A percentile compares a stretch with the other conserved stretches of the same genome.
These are phyloP conservation scores for Phenganax stokvisi DNA, from an alignment of 92 coral and sea anemone genomes.

Conservation along the genomic window DNA sequence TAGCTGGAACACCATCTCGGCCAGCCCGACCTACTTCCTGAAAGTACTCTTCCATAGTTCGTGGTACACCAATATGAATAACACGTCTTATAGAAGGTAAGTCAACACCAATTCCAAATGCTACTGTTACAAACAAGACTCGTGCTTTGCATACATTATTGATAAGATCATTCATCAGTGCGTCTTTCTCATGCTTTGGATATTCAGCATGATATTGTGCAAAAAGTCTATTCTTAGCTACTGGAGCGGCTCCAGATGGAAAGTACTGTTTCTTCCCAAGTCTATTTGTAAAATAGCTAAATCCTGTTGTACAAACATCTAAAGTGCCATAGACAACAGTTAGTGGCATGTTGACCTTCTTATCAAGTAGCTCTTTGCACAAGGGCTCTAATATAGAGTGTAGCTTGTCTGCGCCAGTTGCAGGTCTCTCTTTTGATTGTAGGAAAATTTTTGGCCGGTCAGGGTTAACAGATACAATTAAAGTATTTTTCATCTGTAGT, in stretches of 20 bases:
- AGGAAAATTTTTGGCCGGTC: slow-evolving; percentile 45
- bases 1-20: slow-evolving; percentile 52
- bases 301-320: slow-evolving; percentile 43
- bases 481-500: slow-evolving; percentile 33
- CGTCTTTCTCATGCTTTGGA: slow-evolving; percentile 48
- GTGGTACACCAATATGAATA: slow-evolving; percentile 56
- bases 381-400: slow-evolving; percentile 34
- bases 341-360: slow-evolving; percentile 42
- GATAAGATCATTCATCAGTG: slow-evolving; percentile 38
- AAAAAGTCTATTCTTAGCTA: slow-evolving; percentile 49
- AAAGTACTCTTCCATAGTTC: slow-evolving; percentile 44
- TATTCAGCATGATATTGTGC: slow-evolving; percentile 59
- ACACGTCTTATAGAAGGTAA: slow-evolving; percentile 41
- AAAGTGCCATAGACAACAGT: slow-evolving; percentile 57
- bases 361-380: slow-evolving; percentile 18
- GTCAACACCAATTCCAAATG: slow-evolving; percentile 56
- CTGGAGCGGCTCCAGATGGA: slow-evolving; percentile 38
- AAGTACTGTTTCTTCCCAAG: slow-evolving; percentile 45
- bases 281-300: slow-evolving; percentile 32
- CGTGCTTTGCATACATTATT: slow-evolving; percentile 36
- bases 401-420: slow-evolving; percentile 40
- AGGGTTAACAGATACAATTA: slow-evolving; percentile 21
- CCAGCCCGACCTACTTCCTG: slow-evolving; percentile 58
- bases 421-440: slow-evolving; percentile 6
- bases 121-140: slow-evolving; percentile 53